Conservation (phyloP, 1,140 invertebrate genomes). For the Leucophenga varia region DNA sequence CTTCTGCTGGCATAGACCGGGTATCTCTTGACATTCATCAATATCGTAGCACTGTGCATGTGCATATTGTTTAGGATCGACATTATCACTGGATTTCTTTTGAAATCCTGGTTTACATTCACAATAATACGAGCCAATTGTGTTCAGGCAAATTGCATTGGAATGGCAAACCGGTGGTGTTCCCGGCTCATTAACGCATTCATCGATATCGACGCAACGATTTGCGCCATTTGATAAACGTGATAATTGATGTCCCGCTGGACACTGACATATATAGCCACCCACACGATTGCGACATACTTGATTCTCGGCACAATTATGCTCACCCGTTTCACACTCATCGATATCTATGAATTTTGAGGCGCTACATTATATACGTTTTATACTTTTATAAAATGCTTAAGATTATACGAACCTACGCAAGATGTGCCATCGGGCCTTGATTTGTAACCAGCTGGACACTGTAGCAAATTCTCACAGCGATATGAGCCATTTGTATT, state of each 20-base stretch:
- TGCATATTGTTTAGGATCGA: conserved; percentile 51
- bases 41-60: conserved; percentile 63
- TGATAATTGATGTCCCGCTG: conserved; percentile 64
- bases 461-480: conserved; percentile 60
- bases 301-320: conserved; percentile 70
- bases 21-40: conserved; percentile 66
- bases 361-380: not conserved
- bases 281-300: conserved; percentile 74
- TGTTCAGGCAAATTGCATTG: conserved; percentile 74
- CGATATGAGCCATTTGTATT: conserved; percentile 62
- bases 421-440: conserved; percentile 56
- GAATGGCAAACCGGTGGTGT: conserved; percentile 60
- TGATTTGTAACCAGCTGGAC: conserved; percentile 56
- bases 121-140: conserved; percentile 78
- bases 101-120: conserved; percentile 75
- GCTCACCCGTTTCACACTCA: conserved; percentile 67
- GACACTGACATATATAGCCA: conserved; percentile 75
- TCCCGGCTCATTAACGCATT: conserved; percentile 64
- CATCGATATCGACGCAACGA: conserved; percentile 85
- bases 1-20: conserved; percentile 76
- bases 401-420: conserved; percentile 42
- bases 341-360: conserved; percentile 62
- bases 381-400: not conserved
- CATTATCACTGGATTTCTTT: conserved; percentile 42
- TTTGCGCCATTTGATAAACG: conserved; percentile 59